phyloP scores from a whole-genome alignment of 1,140 invertebrate genomes.

The Drosophila leontia region DNA sequence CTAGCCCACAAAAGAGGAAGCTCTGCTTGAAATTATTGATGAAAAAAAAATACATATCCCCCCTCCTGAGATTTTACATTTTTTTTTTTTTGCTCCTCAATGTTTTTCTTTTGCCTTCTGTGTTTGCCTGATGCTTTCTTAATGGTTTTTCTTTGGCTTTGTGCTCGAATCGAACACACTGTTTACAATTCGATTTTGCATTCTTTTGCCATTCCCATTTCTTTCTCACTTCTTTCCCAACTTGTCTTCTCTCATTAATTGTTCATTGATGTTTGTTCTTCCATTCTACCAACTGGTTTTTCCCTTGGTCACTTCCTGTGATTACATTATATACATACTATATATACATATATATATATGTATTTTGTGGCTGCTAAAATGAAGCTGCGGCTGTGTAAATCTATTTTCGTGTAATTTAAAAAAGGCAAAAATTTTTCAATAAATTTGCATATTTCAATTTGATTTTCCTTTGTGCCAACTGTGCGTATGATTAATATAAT shows the following conservation, averaged over 20 bases:
- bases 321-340: slow-evolving; percentile 15
- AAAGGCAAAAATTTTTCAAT: slow-evolving; percentile 7
- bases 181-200: slow-evolving; percentile 57
- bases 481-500: slow-evolving; percentile 78
- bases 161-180: slow-evolving; percentile 45
- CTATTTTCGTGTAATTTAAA: slow-evolving; percentile 14
- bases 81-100: slow-evolving; percentile 11
- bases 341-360: neutral
- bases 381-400: neutral
- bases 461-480: slow-evolving; percentile 28
- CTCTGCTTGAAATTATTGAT: neutral
- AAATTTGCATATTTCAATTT: slow-evolving; percentile 1
- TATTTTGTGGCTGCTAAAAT: slow-evolving; percentile 12
- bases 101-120: slow-evolving; percentile 18
- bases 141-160: slow-evolving; percentile 43
- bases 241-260: slow-evolving; percentile 50
- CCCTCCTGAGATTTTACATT: neutral
- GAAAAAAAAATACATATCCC: neutral
- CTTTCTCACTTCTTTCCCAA: slow-evolving; percentile 14
- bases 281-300: slow-evolving; percentile 28
- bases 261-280: slow-evolving; percentile 45
- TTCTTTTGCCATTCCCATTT: slow-evolving; percentile 49
- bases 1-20: neutral
- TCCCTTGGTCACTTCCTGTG: slow-evolving; percentile 27
- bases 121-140: slow-evolving; percentile 36